Conservation (phyloP, 1,140 invertebrate genomes). For the Solenopsis invicta region DNA sequence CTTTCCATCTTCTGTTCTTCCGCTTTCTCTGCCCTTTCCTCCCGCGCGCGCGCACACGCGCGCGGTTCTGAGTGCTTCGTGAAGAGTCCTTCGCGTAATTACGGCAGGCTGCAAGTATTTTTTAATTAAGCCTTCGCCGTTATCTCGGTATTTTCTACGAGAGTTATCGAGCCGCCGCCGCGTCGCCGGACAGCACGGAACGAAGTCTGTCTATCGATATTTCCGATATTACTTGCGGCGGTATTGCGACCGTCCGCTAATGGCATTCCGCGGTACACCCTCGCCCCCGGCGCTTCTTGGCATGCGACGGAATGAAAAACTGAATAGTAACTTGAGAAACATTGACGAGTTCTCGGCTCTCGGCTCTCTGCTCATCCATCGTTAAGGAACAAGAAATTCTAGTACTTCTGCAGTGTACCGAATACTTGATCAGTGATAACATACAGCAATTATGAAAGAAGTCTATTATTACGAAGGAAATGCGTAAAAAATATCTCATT, state of each 20-base stretch:
- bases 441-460: background rate
- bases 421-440: background rate
- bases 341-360: background rate
- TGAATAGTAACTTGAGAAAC: constrained; percentile 29
- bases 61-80: background rate
- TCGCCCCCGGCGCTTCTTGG: constrained; percentile 57
- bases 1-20: constrained; percentile 30
- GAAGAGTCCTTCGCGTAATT: constrained; percentile 59
- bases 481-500: background rate
- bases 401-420: background rate
- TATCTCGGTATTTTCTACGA: constrained; percentile 59
- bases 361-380: background rate
- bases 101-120: constrained; percentile 69
- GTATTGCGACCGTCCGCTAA: constrained; percentile 60
- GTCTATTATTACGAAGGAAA: background rate
- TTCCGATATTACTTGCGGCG: constrained; percentile 66
- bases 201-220: constrained; percentile 72
- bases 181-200: constrained; percentile 9
- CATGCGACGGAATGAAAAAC: constrained; percentile 35
- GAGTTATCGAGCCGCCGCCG: constrained; percentile 66
- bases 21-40: background rate
- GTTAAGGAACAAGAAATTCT: background rate
- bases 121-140: constrained; percentile 73
- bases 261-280: constrained; percentile 58
- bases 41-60: no score